Evolutionary conservation across 2,113 vertebrate species (phyloP), one percentile per base, ranked within the genome.

Genomic region (Nothobranchius kuhntae): DNA sequence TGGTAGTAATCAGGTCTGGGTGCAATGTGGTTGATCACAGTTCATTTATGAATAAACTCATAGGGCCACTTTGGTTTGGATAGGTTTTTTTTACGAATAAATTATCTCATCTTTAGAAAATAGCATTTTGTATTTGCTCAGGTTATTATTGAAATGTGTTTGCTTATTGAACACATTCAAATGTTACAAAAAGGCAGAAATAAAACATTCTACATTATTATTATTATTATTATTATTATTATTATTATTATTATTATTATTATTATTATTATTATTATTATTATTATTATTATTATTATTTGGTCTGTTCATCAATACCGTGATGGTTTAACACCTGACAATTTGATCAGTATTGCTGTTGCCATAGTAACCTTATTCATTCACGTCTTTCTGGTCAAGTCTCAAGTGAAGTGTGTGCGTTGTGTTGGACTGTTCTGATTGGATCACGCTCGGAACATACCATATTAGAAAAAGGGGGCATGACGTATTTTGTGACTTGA

Each of bases 341-440:
- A 17, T 38, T 44, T 44, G 2, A 10, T 72, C 4, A 7, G 36
- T 71, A 68, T 50, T 55, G 14, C 46, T 71, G 87, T 89, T 82
- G 61, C 86, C 68, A 84, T 85, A 69, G 87, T 51, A 90, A 88
- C 21, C 84, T 52, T 82, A 52, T 70, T 44, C 76, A 83, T 86
- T 84, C 74, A 78, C 75, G 75, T 61, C 70, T 75, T 62, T 71
- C 62, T 44, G 51, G 61, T 69, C 59, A 73, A 62, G 58, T 74
- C 57, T 68, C 40, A 59, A 63, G 77, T 68, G 84, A 64, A 53
- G 68, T 55, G 60, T 67, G 77, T 73, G 61, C 78, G 85, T 85
- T 92, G 91, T 77, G 91, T 82, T 93, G 92, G 89, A 87, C 75
- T 80, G 57, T 78, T 35, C 48, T 90, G 86, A 92, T 93, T 93